Evolutionary conservation across 1,140 invertebrate species (phyloP), one percentile per base, ranked within the genome.

Genomic region (Druon quercuslanigerum): DNA sequence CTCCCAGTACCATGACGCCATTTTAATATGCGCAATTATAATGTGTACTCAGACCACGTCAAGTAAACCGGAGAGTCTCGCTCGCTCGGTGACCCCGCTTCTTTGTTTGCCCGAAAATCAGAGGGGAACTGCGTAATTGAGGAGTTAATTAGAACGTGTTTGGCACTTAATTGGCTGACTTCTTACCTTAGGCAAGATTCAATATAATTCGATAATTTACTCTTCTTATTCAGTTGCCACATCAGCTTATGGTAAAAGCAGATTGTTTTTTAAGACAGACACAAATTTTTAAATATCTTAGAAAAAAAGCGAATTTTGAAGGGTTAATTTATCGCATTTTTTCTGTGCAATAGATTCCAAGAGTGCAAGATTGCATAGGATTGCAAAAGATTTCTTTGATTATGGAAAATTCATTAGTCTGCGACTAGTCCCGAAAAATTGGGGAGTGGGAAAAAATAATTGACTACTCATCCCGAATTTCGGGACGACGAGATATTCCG

Each of bases 11-110:
- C 84, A 82, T 81, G 85, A 86, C 88, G 90, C 89, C 90, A 91
- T 91, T 91, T 91, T 90, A 90, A 91, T 91, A 90, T 91, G 90
- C 88, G 87, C 89, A 91, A 90, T 90, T 91, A 90, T 89, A 89
- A 90, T 88, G 87, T 89, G 84, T 89, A 87, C 86, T 79, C 82
- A 84, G 84, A 82, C 80, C 79, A 77, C 71, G 12, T 51, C 14
- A 60, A 66, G 60, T 56, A 56, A 60, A 33, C 57, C 52, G 17
- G 12, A 51, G n/a, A 40, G 33, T 40, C 20, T 74, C 17, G 25
- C 73, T 74, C 54, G 4, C 72, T 79, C 56, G 73, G 74, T 75
- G 77, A 82, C 74, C 73, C 79, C 75, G 25, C 80, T 89, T 89
- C 88, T 90, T 91, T 90, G 89, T 91, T 91, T 90, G 87, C 81